Conservation (phyloP, 2,113 vertebrate genomes). For the Platichthys stellatus region DNA sequence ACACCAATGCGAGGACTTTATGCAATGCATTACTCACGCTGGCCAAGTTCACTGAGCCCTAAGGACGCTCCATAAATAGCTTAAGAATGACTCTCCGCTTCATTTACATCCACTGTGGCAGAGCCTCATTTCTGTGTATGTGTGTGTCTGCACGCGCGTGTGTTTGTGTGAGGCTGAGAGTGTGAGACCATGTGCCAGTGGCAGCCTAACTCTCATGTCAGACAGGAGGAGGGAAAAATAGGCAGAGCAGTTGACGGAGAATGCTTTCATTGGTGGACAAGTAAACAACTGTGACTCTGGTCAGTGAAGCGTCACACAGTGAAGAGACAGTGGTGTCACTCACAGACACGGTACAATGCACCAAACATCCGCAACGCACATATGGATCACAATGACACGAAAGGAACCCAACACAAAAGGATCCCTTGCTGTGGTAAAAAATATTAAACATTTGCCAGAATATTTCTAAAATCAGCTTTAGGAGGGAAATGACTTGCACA, state of each 20-base stretch:
- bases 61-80: conserved; percentile 78
- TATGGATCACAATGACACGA: conserved; percentile 37
- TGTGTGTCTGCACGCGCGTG: conserved; percentile 24
- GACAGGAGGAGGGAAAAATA: conserved; percentile 33
- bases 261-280: conserved; percentile 67
- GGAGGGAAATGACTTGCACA: not conserved
- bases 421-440: not conserved
- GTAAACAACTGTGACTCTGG: conserved; percentile 57
- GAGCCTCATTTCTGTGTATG: conserved; percentile 29
- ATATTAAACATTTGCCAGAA: too few species aligned
- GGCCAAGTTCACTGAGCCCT: conserved; percentile 64
- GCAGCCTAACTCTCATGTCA: conserved; percentile 60
- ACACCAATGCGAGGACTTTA: conserved; percentile 48
- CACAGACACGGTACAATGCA: conserved; percentile 52
- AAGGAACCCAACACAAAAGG: conserved; percentile 14
- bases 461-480: not conserved
- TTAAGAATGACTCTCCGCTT: conserved; percentile 69
- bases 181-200: conserved; percentile 67
- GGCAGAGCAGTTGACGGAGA: conserved; percentile 32
- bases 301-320: conserved; percentile 52
- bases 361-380: conserved; percentile 61
- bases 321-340: conserved; percentile 45
- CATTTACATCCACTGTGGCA: conserved; percentile 67
- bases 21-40: conserved; percentile 70
- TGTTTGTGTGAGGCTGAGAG: conserved; percentile 1